Evolutionary conservation across 2,113 vertebrate genomes (phyloP).

Genomic region (Myotis davidii): DNA sequence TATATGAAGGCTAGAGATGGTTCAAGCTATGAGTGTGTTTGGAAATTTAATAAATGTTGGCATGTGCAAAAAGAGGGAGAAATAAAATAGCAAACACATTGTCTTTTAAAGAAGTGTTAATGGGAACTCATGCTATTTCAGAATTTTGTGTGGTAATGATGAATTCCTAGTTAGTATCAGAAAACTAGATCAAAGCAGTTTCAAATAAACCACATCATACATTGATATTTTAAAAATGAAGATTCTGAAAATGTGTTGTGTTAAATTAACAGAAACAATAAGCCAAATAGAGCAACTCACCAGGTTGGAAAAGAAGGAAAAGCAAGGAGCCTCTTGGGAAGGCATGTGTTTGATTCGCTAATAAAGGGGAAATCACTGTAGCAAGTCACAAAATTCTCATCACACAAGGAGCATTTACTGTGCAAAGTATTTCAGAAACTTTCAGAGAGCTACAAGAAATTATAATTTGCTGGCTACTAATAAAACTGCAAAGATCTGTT

Average conservation of each 20-base stretch:
- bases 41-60: neutral
- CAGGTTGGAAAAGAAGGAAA: neutral
- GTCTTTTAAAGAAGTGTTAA: too few relatives aligned
- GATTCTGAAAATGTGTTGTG: neutral
- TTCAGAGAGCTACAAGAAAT: neutral
- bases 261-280: neutral
- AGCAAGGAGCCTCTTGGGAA: too few relatives aligned
- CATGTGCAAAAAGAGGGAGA: neutral
- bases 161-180: neutral
- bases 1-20: neutral
- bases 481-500: neutral
- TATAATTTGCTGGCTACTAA: neutral
- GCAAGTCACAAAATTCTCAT: neutral
- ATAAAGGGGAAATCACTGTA: neutral
- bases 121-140: neutral
- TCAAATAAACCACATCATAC: neutral
- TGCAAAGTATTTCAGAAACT: neutral
- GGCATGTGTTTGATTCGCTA: neutral
- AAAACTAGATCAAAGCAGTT: neutral
- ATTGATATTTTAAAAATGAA: neutral
- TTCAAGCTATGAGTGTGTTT: neutral
- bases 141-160: neutral
- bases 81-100: neutral
- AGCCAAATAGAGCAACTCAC: neutral
- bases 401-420: neutral